Evolutionary conservation across 2,113 vertebrate species (phyloP).

Genomic region (Anguilla japonica): DNA sequence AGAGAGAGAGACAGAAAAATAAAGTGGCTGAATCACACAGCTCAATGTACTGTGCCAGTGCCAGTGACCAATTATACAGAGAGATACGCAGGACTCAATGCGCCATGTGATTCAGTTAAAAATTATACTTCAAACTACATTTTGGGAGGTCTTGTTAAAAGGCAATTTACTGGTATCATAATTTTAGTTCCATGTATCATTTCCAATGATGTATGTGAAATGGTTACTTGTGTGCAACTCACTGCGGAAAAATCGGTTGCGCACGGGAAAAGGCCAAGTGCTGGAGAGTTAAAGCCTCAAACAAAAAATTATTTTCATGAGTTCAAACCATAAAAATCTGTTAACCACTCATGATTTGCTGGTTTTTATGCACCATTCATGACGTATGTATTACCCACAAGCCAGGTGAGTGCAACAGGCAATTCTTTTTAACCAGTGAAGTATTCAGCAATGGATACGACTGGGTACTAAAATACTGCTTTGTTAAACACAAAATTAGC

Average conservation of each 20-base stretch:
- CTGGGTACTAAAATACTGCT: background rate
- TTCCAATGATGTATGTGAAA: background rate
- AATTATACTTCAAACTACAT: background rate
- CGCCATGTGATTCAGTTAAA: background rate
- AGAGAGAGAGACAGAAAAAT: constrained; percentile 59
- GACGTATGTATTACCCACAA: too few relatives aligned
- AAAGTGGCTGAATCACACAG: background rate
- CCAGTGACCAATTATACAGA: too few relatives aligned
- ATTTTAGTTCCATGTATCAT: background rate
- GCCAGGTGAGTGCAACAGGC: too few relatives aligned
- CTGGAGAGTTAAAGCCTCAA: too few relatives aligned
- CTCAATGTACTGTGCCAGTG: background rate
- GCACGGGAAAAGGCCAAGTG: too few relatives aligned
- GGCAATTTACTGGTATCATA: background rate
- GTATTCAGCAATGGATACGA: background rate
- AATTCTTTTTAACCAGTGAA: too few relatives aligned
- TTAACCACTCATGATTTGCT: too few relatives aligned
- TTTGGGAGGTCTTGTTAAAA: background rate
- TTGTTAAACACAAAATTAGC: background rate
- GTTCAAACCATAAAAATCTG: too few relatives aligned
- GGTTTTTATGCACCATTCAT: too few relatives aligned
- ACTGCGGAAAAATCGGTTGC: too few relatives aligned
- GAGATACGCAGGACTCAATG: background rate
- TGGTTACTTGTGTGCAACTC: too few relatives aligned
- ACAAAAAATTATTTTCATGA: too few relatives aligned